Percentiles rank a stretch among this genome's conserved stretches.
These are phyloP conservation scores for Clarias macrocephalus DNA, from an alignment of 2,113 vertebrate species.

Conservation along the genomic window DNA sequence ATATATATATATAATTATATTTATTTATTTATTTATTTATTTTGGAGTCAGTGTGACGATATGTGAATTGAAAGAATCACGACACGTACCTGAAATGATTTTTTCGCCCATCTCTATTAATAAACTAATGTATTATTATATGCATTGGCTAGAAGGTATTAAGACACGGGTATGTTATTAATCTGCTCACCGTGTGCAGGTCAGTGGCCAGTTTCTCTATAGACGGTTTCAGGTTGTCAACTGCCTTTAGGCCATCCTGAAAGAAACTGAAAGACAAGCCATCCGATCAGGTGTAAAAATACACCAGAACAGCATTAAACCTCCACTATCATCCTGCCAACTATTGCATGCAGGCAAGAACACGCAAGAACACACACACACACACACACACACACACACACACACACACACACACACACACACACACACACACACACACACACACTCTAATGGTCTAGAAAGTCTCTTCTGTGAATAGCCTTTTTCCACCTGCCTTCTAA, in stretches of 20 bases:
- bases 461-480: not conserved
- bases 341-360: not conserved
- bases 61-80: no score
- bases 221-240: slow-evolving; percentile 95
- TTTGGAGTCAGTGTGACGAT: no score
- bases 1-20: no score
- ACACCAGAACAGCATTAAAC: slow-evolving; percentile 9
- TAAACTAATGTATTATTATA: not conserved
- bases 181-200: slow-evolving; percentile 84
- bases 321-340: not conserved
- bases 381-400: not conserved
- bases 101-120: no score
- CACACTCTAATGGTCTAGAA: slow-evolving; percentile 9
- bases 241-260: slow-evolving; percentile 96
- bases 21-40: no score
- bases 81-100: no score
- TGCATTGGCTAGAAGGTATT: not conserved
- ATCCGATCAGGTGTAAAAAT: not conserved
- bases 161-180: not conserved
- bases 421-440: not conserved
- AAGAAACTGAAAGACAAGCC: slow-evolving; percentile 82
- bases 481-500: slow-evolving; percentile 11
- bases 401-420: slow-evolving; percentile 1
- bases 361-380: not conserved
- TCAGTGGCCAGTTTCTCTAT: slow-evolving; percentile 95